Evolutionary conservation across 2,888 invertebrate genomes (phyloP).

Genomic region (Apantesis nais): DNA sequence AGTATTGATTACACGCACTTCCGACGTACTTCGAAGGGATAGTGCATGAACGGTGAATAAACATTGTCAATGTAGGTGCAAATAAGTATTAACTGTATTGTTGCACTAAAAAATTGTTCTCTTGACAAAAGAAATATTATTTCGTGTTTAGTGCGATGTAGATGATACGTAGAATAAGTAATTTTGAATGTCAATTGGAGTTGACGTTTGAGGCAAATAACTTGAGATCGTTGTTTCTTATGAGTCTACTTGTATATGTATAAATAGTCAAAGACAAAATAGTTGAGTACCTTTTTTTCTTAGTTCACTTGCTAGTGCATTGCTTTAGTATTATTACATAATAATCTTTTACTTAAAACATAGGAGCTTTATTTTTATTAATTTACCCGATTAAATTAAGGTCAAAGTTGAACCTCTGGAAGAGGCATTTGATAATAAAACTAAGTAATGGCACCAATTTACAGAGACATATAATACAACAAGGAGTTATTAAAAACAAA

Average conservation of each 20-base stretch:
- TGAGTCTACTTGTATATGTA: too few species aligned
- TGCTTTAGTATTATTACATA: not conserved
- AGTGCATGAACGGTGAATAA: slow-evolving; percentile 18
- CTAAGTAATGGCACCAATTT: not conserved
- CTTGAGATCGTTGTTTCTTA: too few species aligned
- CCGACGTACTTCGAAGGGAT: slow-evolving; percentile 45
- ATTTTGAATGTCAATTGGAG: too few species aligned
- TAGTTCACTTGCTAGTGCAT: too few species aligned
- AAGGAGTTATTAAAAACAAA: not conserved
- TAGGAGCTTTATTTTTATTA: too few species aligned
- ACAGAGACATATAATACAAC: not conserved
- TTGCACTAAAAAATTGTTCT: not conserved
- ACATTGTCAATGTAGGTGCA: not conserved
- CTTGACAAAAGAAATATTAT: not conserved
- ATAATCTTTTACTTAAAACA: not conserved
- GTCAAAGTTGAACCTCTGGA: not conserved
- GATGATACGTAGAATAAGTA: too few species aligned
- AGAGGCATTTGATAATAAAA: not conserved
- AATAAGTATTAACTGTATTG: not conserved
- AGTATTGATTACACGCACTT: slow-evolving; percentile 67
- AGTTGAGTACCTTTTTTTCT: not conserved
- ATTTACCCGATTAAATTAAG: not conserved
- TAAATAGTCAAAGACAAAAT: too few species aligned
- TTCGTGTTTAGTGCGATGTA: too few species aligned
- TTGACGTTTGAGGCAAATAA: too few species aligned